Percentiles rank a stretch among this genome's conserved stretches.
Conservation (phyloP, 2,113 vertebrate species). For the Ailurus styani region DNA sequence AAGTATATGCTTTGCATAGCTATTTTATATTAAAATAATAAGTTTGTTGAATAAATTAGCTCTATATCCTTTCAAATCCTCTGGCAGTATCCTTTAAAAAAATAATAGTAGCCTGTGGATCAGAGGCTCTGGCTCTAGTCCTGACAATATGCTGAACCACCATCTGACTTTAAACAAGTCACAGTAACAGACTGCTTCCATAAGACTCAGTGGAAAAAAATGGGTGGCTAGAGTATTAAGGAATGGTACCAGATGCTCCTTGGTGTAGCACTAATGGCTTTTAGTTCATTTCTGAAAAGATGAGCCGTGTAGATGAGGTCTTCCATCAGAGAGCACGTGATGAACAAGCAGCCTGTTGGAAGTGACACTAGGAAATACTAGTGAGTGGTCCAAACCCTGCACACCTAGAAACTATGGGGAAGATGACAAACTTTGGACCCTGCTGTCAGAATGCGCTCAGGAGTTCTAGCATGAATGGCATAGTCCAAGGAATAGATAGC, state of each 20-base stretch:
- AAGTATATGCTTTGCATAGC: not conserved
- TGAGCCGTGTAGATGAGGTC: not conserved
- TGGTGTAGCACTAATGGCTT: not conserved
- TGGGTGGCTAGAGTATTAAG: not conserved
- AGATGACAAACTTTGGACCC: not conserved
- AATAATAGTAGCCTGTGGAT: not conserved
- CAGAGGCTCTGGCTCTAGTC: not conserved
- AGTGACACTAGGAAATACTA: not conserved
- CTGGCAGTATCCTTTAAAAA: not conserved
- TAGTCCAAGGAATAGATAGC: not conserved
- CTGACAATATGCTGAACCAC: not conserved
- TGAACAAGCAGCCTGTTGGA: not conserved
- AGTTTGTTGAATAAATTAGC: not conserved
- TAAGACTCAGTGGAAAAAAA: not conserved
- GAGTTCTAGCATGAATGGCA: not conserved
- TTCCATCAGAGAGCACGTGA: not conserved
- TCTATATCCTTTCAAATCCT: not conserved
- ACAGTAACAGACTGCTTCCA: not conserved
- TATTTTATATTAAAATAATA: not conserved
- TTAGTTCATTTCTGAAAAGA: slow-evolving; percentile 5
- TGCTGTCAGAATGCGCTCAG: not conserved
- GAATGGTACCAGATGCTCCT: not conserved
- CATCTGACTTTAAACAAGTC: not conserved
- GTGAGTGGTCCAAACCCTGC: not conserved
- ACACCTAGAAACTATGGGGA: not conserved